Evolutionary conservation across 2,888 invertebrate species (phyloP).

Genomic region (Lydus trimaculatus): DNA sequence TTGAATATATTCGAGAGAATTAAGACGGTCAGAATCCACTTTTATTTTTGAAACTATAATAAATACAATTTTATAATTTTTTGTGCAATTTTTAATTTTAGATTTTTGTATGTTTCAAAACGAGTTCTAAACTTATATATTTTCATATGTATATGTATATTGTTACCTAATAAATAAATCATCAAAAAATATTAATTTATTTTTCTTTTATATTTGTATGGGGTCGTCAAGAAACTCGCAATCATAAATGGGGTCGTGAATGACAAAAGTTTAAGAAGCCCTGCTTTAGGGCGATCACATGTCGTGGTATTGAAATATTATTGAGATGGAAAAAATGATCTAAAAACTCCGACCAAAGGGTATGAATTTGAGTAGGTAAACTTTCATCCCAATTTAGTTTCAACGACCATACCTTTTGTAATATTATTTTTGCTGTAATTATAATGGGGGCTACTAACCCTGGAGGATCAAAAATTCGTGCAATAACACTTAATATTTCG

Average conservation of each 20-base stretch:
- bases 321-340: too few species aligned
- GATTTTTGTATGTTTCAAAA: constrained; percentile 21
- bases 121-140: constrained; percentile 21
- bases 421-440: too few species aligned
- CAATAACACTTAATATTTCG: too few species aligned
- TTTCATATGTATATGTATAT: constrained; percentile 22
- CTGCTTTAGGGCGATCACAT: not conserved
- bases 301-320: too few species aligned
- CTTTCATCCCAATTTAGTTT: too few species aligned
- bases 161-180: constrained; percentile 27
- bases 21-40: not conserved
- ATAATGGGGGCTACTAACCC: too few species aligned
- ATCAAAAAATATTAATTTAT: constrained; percentile 29
- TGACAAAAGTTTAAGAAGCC: constrained; percentile 12
- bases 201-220: constrained; percentile 28
- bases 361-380: too few species aligned
- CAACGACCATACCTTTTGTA: too few species aligned
- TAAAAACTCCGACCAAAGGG: too few species aligned
- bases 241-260: constrained; percentile 18
- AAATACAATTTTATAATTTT: not conserved
- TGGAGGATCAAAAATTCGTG: too few species aligned
- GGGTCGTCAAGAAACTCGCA: constrained; percentile 24
- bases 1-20: not conserved
- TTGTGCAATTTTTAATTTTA: constrained; percentile 27
- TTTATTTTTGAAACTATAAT: not conserved